Base-by-base conservation (phyloP, 2,797 vertebrate genomes). In the Fundulus diaphanus region DNA sequence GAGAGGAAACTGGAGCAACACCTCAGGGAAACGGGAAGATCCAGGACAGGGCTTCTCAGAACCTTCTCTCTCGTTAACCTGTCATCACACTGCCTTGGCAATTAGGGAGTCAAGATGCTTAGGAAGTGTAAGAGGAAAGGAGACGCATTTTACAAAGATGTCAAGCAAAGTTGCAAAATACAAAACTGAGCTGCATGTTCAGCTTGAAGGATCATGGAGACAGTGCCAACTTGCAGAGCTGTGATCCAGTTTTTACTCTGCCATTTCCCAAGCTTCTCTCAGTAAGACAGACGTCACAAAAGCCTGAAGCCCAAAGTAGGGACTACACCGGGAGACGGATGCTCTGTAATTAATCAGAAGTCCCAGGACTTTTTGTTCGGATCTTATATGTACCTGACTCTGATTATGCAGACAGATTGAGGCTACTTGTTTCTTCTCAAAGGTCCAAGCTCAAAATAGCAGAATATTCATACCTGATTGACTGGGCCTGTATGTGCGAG, bases 401-500 rank as follows among this genome's bases (percentile, higher is more conserved):
- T 70, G 29, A 69, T 44, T 27, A n/a, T 22, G 1, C 7, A 31
- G 18, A 49, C 52, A 68, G 27, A 37, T 56, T 49, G 44, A 18
- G 7, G 49, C 40, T 7, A 46, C 7, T 5, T 49, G 57, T 35
- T 63, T 63, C 9, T 4, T 24, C 3, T 37, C 59, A 31, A 33
- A 33, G 7, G 56, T 20, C 27, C 3, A 37, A 35, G 33, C 33
- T 37, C 33, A 63, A 35, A n/a, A 35, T 4, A 22, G 11, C 33
- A 15, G 46, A 77, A 63, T 0, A 11, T 61, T 61, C 79, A 3
- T 89, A 95, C 95, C 95, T 94, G 82, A 91, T 84, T 82, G 94
- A 91, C 48, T 94, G 94, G 83, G 83, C 83, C 81, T 93, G 92
- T 75, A 90, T 83, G 85, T 94, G 61, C 80, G 77, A 81, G 33